Conservation (phyloP, 2,113 vertebrate genomes). For the Erpornis zantholeuca region DNA sequence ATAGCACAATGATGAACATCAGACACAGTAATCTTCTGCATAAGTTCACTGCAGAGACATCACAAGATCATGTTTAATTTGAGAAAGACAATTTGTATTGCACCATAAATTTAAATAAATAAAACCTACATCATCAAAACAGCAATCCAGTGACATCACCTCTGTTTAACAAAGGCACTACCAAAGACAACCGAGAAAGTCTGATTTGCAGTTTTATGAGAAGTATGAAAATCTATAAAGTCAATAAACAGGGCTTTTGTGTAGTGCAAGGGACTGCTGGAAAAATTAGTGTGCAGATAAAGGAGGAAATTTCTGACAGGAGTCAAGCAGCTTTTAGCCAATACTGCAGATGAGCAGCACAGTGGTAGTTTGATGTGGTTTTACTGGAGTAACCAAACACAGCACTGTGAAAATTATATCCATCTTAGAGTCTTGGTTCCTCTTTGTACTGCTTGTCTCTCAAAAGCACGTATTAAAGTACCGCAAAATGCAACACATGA, state of each 20-base stretch:
- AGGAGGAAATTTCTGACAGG: not conserved
- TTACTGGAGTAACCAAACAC: not conserved
- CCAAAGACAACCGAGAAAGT: not conserved
- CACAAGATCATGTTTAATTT: not conserved
- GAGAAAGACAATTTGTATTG: not conserved
- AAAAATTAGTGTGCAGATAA: not conserved
- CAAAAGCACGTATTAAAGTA: slow-evolving; percentile 43
- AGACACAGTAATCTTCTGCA: not conserved
- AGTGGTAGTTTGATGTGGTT: not conserved
- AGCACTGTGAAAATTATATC: not conserved
- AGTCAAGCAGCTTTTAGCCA: not conserved
- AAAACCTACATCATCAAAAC: not conserved
- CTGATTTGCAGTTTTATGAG: not conserved
- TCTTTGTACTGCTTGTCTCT: slow-evolving; percentile 19
- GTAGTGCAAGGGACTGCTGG: not conserved
- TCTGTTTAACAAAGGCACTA: not conserved
- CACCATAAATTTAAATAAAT: not conserved
- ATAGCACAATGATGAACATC: not conserved
- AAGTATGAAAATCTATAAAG: not conserved
- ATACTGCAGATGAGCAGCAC: not conserved
- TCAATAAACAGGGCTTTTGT: not conserved
- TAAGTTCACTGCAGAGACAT: not conserved
- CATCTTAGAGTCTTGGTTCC: not conserved
- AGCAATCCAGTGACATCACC: not conserved
- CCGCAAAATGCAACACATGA: slow-evolving; percentile 43